Evolutionary conservation across 1,140 invertebrate species (phyloP).

Genomic region (Telenomus remus): DNA sequence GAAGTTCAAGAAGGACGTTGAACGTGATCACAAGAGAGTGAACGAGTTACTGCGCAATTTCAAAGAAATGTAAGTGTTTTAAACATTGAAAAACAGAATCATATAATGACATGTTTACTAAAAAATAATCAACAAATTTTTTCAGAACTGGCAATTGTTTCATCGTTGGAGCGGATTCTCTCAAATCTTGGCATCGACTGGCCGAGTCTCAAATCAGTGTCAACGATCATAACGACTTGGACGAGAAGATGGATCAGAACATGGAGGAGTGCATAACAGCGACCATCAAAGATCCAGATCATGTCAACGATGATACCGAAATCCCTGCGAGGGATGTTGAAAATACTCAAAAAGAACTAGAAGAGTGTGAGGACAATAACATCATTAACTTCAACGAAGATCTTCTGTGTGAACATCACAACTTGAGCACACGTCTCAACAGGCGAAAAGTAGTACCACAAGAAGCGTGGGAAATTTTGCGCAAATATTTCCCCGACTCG

Average conservation of each 20-base stretch:
- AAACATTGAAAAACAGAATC: background rate
- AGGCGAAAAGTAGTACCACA: slow-evolving; percentile 73
- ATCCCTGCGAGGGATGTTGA: slow-evolving; percentile 38
- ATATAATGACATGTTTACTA: background rate
- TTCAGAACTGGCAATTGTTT: slow-evolving; percentile 62
- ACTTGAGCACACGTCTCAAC: slow-evolving; percentile 66
- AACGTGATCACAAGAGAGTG: slow-evolving; percentile 70
- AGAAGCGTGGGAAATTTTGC: slow-evolving; percentile 76
- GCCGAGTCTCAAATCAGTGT: slow-evolving; percentile 53
- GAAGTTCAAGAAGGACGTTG: slow-evolving; percentile 67
- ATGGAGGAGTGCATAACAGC: slow-evolving; percentile 61
- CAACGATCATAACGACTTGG: slow-evolving; percentile 47
- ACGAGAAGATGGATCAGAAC: slow-evolving; percentile 55
- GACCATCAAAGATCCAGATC: background rate
- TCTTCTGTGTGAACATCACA: slow-evolving; percentile 76
- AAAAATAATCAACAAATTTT: slow-evolving; percentile 10
- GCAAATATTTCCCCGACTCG: slow-evolving; percentile 77
- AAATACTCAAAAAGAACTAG: slow-evolving; percentile 47
- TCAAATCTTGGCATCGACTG: slow-evolving; percentile 69
- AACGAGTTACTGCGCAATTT: slow-evolving; percentile 64
- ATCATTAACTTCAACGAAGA: slow-evolving; percentile 78
- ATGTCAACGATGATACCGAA: slow-evolving; percentile 32
- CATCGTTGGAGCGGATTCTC: slow-evolving; percentile 69
- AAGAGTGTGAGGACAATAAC: slow-evolving; percentile 68
- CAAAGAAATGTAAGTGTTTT: slow-evolving; percentile 66